Evolutionary conservation across 2,888 invertebrate species (phyloP).

Genomic region (Scaeva pyrastri): DNA sequence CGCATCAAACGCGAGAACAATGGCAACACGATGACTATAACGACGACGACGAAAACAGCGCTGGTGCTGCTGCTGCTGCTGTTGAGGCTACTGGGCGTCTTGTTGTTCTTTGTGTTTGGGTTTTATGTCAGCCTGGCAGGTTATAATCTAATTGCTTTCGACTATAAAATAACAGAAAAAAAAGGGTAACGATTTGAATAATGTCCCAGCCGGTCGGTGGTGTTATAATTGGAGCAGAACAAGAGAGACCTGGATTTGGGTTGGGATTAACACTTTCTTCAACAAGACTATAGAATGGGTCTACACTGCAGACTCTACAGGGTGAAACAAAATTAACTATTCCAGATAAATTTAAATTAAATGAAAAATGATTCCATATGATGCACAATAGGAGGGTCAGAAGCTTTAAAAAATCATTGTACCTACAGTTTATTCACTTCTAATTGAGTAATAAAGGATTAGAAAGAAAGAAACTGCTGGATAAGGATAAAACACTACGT

Average conservation of each 20-base stretch:
- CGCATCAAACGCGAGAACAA: slow-evolving; percentile 6
- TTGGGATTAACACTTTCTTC: slow-evolving; percentile 22
- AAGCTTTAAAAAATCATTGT: too few relatives aligned
- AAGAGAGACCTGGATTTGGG: slow-evolving; percentile 29
- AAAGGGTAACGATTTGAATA: slow-evolving; percentile 75
- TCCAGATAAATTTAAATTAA: too few relatives aligned
- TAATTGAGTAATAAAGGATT: too few relatives aligned
- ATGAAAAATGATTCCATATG: too few relatives aligned
- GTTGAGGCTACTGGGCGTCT: too few relatives aligned
- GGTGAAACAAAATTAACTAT: too few relatives aligned
- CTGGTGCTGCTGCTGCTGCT: neutral
- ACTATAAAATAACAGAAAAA: slow-evolving; percentile 50
- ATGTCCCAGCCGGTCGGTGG: slow-evolving; percentile 49
- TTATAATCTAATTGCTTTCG: slow-evolving; percentile 74
- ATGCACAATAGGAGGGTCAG: too few relatives aligned
- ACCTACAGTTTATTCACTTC: too few relatives aligned
- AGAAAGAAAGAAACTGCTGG: too few relatives aligned
- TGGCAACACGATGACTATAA: neutral
- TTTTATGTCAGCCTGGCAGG: slow-evolving; percentile 74
- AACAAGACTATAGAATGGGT: too few relatives aligned
- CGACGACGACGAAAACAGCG: neutral
- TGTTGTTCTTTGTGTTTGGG: slow-evolving; percentile 33
- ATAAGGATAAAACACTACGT: too few relatives aligned
- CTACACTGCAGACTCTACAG: too few relatives aligned
- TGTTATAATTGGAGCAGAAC: slow-evolving; percentile 65